Conservation (phyloP, 2,113 vertebrate species). For the Acanthisitta chloris region DNA sequence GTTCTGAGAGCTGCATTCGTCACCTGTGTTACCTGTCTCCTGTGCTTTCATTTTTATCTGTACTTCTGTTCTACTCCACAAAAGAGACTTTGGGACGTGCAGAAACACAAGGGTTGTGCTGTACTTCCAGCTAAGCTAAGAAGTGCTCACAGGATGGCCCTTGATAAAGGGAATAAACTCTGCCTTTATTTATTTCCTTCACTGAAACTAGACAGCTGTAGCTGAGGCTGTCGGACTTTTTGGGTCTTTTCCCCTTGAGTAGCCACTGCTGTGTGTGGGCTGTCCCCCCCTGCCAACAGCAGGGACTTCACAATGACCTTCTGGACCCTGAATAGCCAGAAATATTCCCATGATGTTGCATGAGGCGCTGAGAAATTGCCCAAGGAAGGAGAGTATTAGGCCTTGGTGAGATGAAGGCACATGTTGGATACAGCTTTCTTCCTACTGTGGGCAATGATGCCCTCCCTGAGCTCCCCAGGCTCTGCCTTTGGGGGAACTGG, state of each 20-base stretch:
- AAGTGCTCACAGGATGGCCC: background rate
- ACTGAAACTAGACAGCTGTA: background rate
- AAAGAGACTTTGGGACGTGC: background rate
- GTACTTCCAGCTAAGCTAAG: background rate
- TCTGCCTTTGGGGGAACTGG: background rate
- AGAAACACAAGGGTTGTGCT: background rate
- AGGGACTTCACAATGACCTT: background rate
- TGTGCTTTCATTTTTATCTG: background rate
- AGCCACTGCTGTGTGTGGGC: accelerated
- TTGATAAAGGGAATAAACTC: background rate
- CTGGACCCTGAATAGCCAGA: background rate
- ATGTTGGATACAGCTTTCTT: accelerated
- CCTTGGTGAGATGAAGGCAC: background rate
- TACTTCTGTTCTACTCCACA: background rate
- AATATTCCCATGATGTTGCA: background rate
- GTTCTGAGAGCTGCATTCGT: background rate
- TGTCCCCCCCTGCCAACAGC: background rate
- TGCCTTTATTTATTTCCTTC: background rate
- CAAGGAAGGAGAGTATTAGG: background rate
- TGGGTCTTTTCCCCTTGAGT: background rate
- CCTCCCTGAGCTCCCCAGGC: background rate
- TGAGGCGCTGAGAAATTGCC: background rate
- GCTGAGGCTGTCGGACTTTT: background rate
- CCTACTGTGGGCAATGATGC: background rate
- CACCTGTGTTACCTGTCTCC: background rate